Evolutionary conservation across 1,140 invertebrate genomes (phyloP).

Genomic region (Lepidostoma basale): DNA sequence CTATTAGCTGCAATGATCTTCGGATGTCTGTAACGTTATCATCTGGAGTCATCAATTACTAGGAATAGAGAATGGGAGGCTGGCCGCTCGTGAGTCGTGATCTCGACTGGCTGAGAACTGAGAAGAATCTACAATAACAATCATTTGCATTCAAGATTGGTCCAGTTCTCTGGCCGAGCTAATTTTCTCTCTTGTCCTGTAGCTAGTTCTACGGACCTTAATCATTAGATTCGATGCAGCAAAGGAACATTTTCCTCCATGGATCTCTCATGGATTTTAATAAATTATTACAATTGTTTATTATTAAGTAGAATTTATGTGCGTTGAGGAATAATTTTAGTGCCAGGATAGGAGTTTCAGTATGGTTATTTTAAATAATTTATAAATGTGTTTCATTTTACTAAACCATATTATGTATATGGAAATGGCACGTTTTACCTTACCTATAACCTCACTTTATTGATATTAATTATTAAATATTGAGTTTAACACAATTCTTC

Average conservation of each 20-base stretch:
- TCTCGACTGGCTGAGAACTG: not conserved
- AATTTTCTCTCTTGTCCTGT: not conserved
- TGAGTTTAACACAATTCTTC: no score
- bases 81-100: constrained; percentile 17
- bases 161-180: not conserved
- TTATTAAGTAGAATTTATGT: not conserved
- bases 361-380: no score
- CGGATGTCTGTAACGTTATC: constrained; percentile 9
- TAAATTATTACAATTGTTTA: not conserved
- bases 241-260: not conserved
- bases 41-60: constrained; percentile 18
- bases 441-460: no score
- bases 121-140: no score
- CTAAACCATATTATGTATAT: no score
- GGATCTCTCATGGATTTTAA: not conserved
- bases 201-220: not conserved
- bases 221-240: not conserved
- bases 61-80: not conserved
- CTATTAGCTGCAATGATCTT: constrained; percentile 8
- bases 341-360: no score
- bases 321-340: no score
- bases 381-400: no score
- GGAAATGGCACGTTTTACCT: no score
- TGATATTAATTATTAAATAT: no score
- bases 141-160: constrained; percentile 11